Conservation (phyloP, 1,140 invertebrate genomes). For the Heliconius eleuchia region DNA sequence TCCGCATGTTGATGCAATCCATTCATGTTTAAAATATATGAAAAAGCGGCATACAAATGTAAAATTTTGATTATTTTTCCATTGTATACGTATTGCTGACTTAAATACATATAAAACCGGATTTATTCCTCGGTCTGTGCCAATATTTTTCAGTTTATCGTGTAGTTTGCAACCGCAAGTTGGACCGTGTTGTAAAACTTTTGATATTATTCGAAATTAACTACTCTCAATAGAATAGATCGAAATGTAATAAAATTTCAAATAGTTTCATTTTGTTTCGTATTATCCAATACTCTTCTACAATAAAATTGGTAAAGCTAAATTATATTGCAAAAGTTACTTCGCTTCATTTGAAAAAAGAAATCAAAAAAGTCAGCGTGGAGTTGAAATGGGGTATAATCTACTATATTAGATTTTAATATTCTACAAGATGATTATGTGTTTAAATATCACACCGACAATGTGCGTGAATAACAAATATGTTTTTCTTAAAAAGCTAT, state of each 20-base stretch:
- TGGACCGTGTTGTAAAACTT: constrained; percentile 23
- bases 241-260: constrained; percentile 14
- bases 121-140: constrained; percentile 24
- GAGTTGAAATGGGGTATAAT: background rate
- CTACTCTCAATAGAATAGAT: constrained; percentile 19
- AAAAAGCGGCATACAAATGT: constrained; percentile 10
- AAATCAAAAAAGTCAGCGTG: background rate
- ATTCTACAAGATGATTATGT: background rate
- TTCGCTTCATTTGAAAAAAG: background rate
- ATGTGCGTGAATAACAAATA: too few relatives aligned
- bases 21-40: constrained; percentile 12
- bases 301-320: constrained; percentile 6
- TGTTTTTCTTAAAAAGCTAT: too few relatives aligned
- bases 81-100: constrained; percentile 17
- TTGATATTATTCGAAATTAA: constrained; percentile 22
- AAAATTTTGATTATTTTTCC: constrained; percentile 18
- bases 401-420: background rate
- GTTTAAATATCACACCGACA: background rate
- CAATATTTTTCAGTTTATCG: constrained; percentile 26
- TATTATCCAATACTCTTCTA: background rate
- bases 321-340: constrained; percentile 1
- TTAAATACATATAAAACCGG: constrained; percentile 12
- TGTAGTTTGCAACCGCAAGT: constrained; percentile 24
- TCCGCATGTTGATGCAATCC: constrained; percentile 15
- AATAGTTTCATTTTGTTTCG: constrained; percentile 14